Base-by-base conservation (phyloP, 2,797 vertebrate species). In the Leptatherina wallacei region DNA sequence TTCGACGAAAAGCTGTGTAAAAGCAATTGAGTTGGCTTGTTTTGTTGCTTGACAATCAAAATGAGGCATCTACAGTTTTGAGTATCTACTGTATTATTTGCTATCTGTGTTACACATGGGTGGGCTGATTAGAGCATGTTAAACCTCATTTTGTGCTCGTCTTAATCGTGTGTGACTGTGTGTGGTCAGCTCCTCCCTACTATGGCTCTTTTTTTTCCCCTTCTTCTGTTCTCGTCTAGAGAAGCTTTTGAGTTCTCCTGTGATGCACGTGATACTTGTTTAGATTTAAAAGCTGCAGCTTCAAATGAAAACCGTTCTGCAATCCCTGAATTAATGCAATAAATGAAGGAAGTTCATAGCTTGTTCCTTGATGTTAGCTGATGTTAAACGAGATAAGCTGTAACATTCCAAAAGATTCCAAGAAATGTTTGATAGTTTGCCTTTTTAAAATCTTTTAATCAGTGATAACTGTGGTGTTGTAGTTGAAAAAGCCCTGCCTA, bases 211-310 rank as follows among this genome's bases (percentile, higher is more conserved):
- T 81, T 75, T 70, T 64, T 57, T 20, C 36, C 59, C 20, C 33
- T 10, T 27, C 54, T 63, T 47, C 47, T 33, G 33, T 78, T 54
- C 11, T 27, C 44, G 2, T 2, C 30, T 51, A 30, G 16, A 61
- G 49, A 76, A 47, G 6, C 44, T 66, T 20, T 10, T 54, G 27
- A 22, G 3, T 44, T 64, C 65, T 81, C 69, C 55, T 58, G 51
- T 65, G 64, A 81, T 22, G 71, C 77, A 82, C 75, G 68, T 84
- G 77, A 88, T 79, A 7, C 16, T 4, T 30, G 29, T 65, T 54
- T 67, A 67, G 30, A 73, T 85, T 73, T 60, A 24, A 63, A 79
- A 78, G 30, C 67, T n/a, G 1, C 1, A 59, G 54, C 30, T 63
- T 71, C 12, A 30, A 54, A 69, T 61, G n/a, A 49, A 64, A 32